phyloP scores from a whole-genome alignment of 2,888 invertebrate genomes.

The Leptinotarsa haldemani region DNA sequence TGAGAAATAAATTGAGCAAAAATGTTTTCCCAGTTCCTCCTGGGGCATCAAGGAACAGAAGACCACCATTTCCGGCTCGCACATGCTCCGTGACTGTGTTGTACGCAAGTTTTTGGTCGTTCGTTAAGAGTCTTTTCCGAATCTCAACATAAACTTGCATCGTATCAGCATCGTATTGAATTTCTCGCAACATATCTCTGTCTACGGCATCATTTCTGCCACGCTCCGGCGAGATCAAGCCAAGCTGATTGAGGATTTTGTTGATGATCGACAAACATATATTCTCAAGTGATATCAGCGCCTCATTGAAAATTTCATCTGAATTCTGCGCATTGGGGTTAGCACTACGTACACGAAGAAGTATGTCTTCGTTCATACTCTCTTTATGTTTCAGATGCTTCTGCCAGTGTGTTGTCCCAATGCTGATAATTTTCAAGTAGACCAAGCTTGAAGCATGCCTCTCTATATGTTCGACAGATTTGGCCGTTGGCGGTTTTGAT shows the following conservation, averaged over 20 bases:
- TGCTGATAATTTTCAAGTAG: constrained; percentile 20
- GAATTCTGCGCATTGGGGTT: too few species aligned
- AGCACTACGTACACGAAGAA: not conserved
- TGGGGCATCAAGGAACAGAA: constrained; percentile 24
- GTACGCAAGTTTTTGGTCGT: too few species aligned
- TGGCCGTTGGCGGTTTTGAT: constrained; percentile 57
- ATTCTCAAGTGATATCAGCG: not conserved
- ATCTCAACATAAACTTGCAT: constrained; percentile 44
- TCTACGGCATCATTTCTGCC: too few species aligned
- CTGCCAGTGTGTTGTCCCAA: constrained; percentile 47
- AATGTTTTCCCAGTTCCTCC: too few species aligned
- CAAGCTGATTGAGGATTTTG: not conserved
- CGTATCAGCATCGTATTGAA: constrained; percentile 17
- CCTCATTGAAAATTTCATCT: not conserved
- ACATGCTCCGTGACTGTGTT: too few species aligned
- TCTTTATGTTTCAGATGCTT: constrained; percentile 48
- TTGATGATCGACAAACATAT: not conserved
- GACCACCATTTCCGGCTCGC: too few species aligned
- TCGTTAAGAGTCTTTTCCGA: too few species aligned
- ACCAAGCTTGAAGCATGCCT: too few species aligned
- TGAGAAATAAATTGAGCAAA: constrained; percentile 60
- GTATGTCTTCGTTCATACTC: constrained; percentile 47
- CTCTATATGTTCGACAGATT: too few species aligned
- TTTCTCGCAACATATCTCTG: not conserved
- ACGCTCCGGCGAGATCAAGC: too few species aligned